A percentile compares a stretch with the other conserved stretches of the same genome.
Conservation (phyloP, 2,888 invertebrate genomes). For the Plagodis pulveraria region DNA sequence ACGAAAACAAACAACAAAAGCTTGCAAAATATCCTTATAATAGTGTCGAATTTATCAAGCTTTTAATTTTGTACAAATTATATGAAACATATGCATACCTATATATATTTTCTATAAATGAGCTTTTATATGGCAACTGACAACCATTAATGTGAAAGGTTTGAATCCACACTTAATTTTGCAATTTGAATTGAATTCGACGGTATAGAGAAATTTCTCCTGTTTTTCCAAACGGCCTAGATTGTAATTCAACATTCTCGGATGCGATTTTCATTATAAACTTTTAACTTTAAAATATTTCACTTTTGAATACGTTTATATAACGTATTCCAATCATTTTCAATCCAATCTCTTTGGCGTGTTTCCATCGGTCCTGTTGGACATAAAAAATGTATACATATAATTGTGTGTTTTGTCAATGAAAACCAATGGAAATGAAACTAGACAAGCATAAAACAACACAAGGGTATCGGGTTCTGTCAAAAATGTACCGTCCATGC, state of each 20-base stretch:
- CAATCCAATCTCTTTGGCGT: not conserved
- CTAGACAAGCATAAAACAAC: not conserved
- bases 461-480: too few species aligned
- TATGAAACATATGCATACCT: too few species aligned
- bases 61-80: too few species aligned
- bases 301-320: not conserved
- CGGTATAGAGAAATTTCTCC: not conserved
- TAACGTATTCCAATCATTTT: not conserved
- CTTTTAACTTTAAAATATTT: too few species aligned
- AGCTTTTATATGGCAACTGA: too few species aligned
- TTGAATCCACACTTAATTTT: not conserved
- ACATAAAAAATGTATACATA: not conserved
- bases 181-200: not conserved
- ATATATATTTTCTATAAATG: too few species aligned
- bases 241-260: not conserved
- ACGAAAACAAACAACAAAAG: too few species aligned
- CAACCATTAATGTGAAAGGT: too few species aligned
- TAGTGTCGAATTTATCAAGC: too few species aligned
- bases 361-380: not conserved
- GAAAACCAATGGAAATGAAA: not conserved
- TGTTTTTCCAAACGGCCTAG: not conserved
- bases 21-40: too few species aligned
- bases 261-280: too few species aligned
- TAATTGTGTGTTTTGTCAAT: not conserved
- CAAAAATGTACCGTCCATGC: too few species aligned